phyloP scores from a whole-genome alignment of 2,888 invertebrate species.

The Epirrita christyi region DNA sequence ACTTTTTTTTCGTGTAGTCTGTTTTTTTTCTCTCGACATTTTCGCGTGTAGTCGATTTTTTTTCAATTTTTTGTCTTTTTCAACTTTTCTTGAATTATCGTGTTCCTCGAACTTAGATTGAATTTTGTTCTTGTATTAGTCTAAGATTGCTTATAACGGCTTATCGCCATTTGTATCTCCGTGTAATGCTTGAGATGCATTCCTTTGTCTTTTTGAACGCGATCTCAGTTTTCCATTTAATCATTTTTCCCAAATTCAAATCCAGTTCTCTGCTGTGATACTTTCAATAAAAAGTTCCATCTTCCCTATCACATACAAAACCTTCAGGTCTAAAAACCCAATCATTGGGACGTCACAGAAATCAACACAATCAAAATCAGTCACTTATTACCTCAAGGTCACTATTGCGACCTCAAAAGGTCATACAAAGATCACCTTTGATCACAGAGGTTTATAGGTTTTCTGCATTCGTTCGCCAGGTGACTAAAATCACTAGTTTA shows the following conservation, averaged over 20 bases:
- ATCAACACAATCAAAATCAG: conserved; percentile 15
- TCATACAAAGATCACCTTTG: conserved; percentile 4
- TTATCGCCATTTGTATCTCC: conserved; percentile 1
- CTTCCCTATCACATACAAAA: conserved; percentile 11
- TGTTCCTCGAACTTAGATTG: conserved; percentile 4
- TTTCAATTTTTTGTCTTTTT: neutral
- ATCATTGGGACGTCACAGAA: conserved; percentile 22
- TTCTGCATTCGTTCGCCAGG: neutral
- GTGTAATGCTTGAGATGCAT: conserved; percentile 3
- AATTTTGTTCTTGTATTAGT: conserved; percentile 17
- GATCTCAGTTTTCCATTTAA: conserved; percentile 1
- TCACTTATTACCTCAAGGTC: conserved; percentile 5
- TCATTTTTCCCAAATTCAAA: neutral
- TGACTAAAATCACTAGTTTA: no score
- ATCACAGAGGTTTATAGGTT: neutral
- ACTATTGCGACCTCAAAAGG: conserved; percentile 5
- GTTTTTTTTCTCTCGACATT: neutral
- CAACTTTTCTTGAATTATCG: conserved; percentile 2
- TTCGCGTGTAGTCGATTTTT: conserved; percentile 1
- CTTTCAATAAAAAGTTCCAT: conserved; percentile 4
- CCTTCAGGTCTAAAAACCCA: conserved; percentile 17
- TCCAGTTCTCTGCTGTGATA: neutral
- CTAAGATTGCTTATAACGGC: conserved; percentile 1
- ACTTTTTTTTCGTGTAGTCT: conserved; percentile 7
- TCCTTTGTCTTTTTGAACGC: neutral